Percentiles rank a stretch among this genome's conserved stretches.
phyloP scores from a whole-genome alignment of 2,113 vertebrate species.

The Cynoglossus semilaevis region DNA sequence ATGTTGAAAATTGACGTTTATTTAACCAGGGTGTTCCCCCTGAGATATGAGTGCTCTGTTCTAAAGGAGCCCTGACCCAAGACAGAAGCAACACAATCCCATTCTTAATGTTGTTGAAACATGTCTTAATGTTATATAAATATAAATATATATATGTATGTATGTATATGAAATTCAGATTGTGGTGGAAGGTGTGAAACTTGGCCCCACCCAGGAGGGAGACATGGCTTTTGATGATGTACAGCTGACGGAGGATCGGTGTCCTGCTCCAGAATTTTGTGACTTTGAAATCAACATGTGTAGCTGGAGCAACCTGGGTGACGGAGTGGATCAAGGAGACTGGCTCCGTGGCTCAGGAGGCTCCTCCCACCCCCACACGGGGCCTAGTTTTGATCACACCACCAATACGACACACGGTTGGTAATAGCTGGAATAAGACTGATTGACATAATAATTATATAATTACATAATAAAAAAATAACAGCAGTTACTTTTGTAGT shows the following conservation, averaged over 20 bases:
- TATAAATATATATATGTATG: no score
- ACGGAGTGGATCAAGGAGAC: slow-evolving; percentile 61
- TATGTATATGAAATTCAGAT: slow-evolving; percentile 57
- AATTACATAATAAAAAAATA: no score
- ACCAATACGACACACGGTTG: slow-evolving; percentile 66
- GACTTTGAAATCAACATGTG: slow-evolving; percentile 74
- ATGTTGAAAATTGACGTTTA: no score
- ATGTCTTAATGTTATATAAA: no score
- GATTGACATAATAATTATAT: no score
- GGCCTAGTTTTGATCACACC: slow-evolving; percentile 73
- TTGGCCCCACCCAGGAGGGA: slow-evolving; percentile 52
- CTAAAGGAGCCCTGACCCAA: no score
- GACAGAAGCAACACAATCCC: no score
- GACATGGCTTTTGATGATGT: slow-evolving; percentile 76
- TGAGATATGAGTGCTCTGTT: no score
- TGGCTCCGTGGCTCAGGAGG: slow-evolving; percentile 70
- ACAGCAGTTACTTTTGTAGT: not conserved
- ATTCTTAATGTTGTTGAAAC: no score
- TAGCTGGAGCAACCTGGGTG: slow-evolving; percentile 69
- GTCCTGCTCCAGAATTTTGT: slow-evolving; percentile 61
- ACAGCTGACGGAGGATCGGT: slow-evolving; percentile 49
- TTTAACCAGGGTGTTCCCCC: no score
- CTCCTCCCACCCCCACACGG: slow-evolving; percentile 50
- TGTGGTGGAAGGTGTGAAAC: slow-evolving; percentile 69
- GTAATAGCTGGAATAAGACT: slow-evolving; percentile 4